These are phyloP conservation scores for Chalcis sispes DNA, from an alignment of 2,888 invertebrate species.

Conservation along the genomic window DNA sequence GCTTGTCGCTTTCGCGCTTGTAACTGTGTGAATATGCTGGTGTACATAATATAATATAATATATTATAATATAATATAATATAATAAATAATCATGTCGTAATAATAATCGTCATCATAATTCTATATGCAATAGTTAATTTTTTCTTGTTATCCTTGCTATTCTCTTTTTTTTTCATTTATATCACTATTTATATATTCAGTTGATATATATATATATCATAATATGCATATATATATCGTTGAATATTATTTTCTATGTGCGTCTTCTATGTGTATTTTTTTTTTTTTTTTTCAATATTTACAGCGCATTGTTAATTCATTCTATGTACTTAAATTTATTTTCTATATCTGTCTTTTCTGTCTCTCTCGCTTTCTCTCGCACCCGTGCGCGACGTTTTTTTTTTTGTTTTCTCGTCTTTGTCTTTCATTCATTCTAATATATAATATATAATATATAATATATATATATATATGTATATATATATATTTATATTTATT, in stretches of 20 bases:
- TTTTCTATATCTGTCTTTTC: slow-evolving; percentile 52
- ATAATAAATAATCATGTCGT: slow-evolving; percentile 50
- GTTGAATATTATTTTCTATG: slow-evolving; percentile 70
- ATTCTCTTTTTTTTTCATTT: slow-evolving; percentile 16
- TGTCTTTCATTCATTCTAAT: background rate
- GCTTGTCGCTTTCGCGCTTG: slow-evolving; percentile 49
- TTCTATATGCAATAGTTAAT: slow-evolving; percentile 54
- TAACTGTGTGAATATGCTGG: slow-evolving; percentile 72
- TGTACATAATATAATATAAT: slow-evolving; percentile 68
- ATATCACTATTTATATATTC: slow-evolving; percentile 55
- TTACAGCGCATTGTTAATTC: slow-evolving; percentile 67
- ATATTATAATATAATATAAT: too few species aligned
- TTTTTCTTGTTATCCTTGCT: slow-evolving; percentile 44
- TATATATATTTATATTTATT: slow-evolving; percentile 31
- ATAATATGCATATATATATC: slow-evolving; percentile 61
- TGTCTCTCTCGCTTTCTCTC: slow-evolving; percentile 58
- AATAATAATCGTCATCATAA: slow-evolving; percentile 49
- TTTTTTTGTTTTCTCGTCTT: slow-evolving; percentile 1
- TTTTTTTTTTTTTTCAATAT: slow-evolving; percentile 64
- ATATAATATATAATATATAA: slow-evolving; percentile 52
- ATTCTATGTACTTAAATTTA: slow-evolving; percentile 42
- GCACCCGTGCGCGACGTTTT: slow-evolving; percentile 8
- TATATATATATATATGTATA: slow-evolving; percentile 38
- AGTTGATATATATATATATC: slow-evolving; percentile 53
- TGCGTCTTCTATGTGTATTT: slow-evolving; percentile 61